phyloP scores from a whole-genome alignment of 1,140 invertebrate species.

The Drosophila setifemur region DNA sequence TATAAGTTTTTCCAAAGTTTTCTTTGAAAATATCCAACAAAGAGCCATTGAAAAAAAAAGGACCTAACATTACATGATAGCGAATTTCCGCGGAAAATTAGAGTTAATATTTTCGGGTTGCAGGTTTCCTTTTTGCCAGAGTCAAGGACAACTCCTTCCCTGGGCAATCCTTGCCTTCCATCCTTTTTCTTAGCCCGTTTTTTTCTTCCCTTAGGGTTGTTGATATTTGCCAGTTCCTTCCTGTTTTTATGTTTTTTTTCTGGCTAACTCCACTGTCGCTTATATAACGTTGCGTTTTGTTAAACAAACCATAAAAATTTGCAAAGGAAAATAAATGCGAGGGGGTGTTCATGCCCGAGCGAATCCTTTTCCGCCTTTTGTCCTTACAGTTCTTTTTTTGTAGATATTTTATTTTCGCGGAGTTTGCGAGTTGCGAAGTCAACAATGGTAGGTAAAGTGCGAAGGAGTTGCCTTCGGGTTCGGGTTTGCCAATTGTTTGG shows the following conservation, averaged over 20 bases:
- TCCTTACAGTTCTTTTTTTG: conserved; percentile 20
- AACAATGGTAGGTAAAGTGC: conserved; percentile 46
- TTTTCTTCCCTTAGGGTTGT: not conserved
- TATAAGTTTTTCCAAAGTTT: not conserved
- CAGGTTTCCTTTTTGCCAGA: not conserved
- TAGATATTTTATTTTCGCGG: conserved; percentile 32
- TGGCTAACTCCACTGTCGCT: conserved; percentile 45
- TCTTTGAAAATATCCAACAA: conserved; percentile 5
- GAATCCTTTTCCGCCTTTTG: conserved; percentile 55
- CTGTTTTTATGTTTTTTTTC: no score
- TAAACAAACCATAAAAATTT: conserved; percentile 80
- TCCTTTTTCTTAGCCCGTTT: conserved; percentile 3
- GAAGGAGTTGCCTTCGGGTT: conserved; percentile 60
- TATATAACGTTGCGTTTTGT: conserved; percentile 74
- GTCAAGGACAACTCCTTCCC: conserved; percentile 45
- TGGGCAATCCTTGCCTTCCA: conserved; percentile 6
- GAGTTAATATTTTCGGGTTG: conserved; percentile 22
- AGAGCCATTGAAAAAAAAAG: no score
- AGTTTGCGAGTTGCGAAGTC: conserved; percentile 36
- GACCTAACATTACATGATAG: conserved; percentile 25
- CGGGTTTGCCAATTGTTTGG: conserved; percentile 58
- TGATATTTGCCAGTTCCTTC: conserved; percentile 32
- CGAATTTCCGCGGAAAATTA: conserved; percentile 22
- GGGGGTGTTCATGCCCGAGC: conserved; percentile 61
- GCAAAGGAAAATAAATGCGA: conserved; percentile 43